Evolutionary conservation across 1,140 invertebrate species (phyloP).

Genomic region (Polyergus mexicanus): DNA sequence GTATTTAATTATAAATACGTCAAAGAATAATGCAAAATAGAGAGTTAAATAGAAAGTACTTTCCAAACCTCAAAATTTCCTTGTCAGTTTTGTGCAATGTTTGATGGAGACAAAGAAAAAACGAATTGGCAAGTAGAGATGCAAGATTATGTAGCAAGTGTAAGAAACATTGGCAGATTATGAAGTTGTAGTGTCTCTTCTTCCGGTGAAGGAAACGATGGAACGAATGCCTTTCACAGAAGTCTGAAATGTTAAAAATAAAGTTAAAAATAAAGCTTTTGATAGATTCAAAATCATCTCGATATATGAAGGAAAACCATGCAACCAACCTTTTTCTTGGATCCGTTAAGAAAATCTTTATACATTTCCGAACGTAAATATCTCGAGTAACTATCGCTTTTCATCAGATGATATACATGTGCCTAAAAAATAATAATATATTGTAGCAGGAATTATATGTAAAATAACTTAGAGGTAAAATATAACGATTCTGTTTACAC

Average conservation of each 20-base stretch:
- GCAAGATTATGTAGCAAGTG: conserved; percentile 10
- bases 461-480: neutral
- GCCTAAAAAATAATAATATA: conserved; percentile 89
- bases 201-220: conserved; percentile 93
- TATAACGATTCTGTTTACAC: neutral
- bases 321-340: conserved; percentile 96
- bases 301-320: conserved; percentile 11
- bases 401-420: conserved; percentile 99
- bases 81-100: conserved; percentile 27
- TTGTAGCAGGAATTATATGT: neutral
- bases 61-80: neutral
- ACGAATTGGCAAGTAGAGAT: conserved; percentile 26
- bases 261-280: conserved; percentile 22
- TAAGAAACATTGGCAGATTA: conserved; percentile 71
- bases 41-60: conserved; percentile 22
- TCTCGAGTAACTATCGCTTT: conserved; percentile 98
- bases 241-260: conserved; percentile 88
- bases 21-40: neutral
- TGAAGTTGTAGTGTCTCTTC: conserved; percentile 89
- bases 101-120: conserved; percentile 5
- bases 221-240: conserved; percentile 95
- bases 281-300: neutral
- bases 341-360: conserved; percentile 98
- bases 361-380: conserved; percentile 99
- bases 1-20: conserved; percentile 15